A percentile compares a stretch with the other conserved stretches of the same genome.
These are phyloP conservation scores for Alcis repandata DNA, from an alignment of 2,888 invertebrate species.

Conservation along the genomic window DNA sequence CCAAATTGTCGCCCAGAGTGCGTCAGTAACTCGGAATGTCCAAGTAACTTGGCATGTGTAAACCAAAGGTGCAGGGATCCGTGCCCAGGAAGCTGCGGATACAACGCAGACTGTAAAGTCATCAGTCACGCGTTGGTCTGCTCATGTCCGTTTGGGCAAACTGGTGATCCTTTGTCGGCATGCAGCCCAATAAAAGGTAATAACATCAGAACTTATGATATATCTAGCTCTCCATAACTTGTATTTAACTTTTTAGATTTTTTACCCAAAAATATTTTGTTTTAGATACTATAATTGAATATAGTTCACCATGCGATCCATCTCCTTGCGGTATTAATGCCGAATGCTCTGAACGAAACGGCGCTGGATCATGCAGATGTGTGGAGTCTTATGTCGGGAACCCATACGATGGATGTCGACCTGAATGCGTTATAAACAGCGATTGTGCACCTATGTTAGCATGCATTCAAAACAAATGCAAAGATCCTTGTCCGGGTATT, in stretches of 20 bases:
- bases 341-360: conserved; percentile 88
- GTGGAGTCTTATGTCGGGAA: conserved; percentile 85
- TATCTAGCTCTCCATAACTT: background rate
- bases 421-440: conserved; percentile 93
- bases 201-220: background rate
- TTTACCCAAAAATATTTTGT: too few relatives aligned
- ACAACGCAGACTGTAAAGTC: conserved; percentile 90
- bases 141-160: conserved; percentile 87
- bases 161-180: conserved; percentile 89
- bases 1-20: conserved; percentile 90
- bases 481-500: conserved; percentile 92
- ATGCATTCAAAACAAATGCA: conserved; percentile 91
- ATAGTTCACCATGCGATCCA: conserved; percentile 88
- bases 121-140: conserved; percentile 90
- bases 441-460: conserved; percentile 92
- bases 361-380: conserved; percentile 90
- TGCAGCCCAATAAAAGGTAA: conserved; percentile 78
- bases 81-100: conserved; percentile 89
- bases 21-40: conserved; percentile 89
- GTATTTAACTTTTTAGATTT: too few relatives aligned
- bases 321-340: conserved; percentile 90
- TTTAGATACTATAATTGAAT: conserved; percentile 75
- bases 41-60: conserved; percentile 88
- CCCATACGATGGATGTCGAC: conserved; percentile 89
- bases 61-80: conserved; percentile 91